phyloP scores from a whole-genome alignment of 2,888 invertebrate genomes.

The Pediacus dermestoides region DNA sequence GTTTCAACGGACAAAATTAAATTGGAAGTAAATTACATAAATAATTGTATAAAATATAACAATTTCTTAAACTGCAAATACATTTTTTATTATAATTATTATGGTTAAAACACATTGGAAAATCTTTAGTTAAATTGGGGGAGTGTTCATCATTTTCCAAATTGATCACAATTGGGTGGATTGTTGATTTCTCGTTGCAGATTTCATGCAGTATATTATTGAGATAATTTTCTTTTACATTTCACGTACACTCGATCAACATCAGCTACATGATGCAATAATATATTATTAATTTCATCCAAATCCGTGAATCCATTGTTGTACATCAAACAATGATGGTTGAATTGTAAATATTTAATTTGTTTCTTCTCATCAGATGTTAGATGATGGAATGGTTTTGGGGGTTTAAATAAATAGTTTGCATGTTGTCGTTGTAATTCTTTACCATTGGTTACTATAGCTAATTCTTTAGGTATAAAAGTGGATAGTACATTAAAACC shows the following conservation, averaged over 20 bases:
- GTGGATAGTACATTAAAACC: no score
- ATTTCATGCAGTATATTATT: no score
- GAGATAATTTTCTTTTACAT: background rate
- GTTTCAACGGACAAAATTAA: no score
- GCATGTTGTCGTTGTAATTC: no score
- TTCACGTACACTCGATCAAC: background rate
- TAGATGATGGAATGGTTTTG: no score
- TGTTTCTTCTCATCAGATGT: no score
- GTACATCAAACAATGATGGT: constrained; percentile 6
- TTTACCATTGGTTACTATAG: no score
- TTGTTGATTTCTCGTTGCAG: no score
- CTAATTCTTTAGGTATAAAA: no score
- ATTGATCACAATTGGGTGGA: no score
- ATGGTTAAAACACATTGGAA: constrained; percentile 3
- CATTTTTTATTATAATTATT: background rate
- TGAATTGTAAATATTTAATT: constrained; percentile 1
- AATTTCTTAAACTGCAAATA: constrained; percentile 7
- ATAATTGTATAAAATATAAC: constrained; percentile 3
- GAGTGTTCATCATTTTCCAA: no score
- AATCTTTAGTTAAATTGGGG: constrained; percentile 5
- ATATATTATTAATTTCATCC: constrained; percentile 5
- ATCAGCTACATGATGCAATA: constrained; percentile 3
- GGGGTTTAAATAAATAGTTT: no score
- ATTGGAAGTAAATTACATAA: constrained; percentile 1
- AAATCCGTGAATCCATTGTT: constrained; percentile 4